Conservation (phyloP, 2,113 vertebrate genomes). For the Rhabdomys dilectus region DNA sequence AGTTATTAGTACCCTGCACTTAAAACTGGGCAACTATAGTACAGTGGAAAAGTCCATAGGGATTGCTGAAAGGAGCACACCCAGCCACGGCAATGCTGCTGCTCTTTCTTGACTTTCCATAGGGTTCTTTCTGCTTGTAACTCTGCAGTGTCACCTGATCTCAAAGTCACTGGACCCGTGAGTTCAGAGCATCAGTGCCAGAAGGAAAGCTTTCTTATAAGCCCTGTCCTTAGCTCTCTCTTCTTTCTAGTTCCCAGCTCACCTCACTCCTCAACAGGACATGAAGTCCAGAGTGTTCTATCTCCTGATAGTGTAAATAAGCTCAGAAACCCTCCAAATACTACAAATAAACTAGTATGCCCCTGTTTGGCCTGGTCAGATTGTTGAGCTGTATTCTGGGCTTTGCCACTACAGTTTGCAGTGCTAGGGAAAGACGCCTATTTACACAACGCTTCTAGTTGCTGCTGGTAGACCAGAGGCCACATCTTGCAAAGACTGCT, state of each 20-base stretch:
- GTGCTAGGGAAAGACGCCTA: not conserved
- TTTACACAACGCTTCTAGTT: not conserved
- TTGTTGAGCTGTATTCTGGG: not conserved
- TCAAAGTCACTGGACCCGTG: not conserved
- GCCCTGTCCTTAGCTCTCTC: not conserved
- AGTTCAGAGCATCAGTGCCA: not conserved
- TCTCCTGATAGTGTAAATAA: fast-evolving
- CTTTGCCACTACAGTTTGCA: not conserved
- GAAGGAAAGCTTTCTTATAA: not conserved
- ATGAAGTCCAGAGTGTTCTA: not conserved
- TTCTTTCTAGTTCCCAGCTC: not conserved
- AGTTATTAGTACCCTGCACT: not conserved
- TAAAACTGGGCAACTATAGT: not conserved
- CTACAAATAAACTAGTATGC: not conserved
- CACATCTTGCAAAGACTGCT: not conserved
- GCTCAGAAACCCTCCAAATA: not conserved
- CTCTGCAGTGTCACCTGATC: too few relatives aligned
- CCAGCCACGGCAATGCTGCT: not conserved
- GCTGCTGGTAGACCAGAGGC: not conserved
- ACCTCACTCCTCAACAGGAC: fast-evolving
- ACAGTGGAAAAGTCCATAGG: fast-evolving
- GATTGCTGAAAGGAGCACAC: fast-evolving
- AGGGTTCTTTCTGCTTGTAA: not conserved
- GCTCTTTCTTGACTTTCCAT: not conserved
- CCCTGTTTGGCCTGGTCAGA: not conserved